These are phyloP conservation scores for Pontoporia blainvillei DNA, from an alignment of 2,113 vertebrate species.

Conservation along the genomic window DNA sequence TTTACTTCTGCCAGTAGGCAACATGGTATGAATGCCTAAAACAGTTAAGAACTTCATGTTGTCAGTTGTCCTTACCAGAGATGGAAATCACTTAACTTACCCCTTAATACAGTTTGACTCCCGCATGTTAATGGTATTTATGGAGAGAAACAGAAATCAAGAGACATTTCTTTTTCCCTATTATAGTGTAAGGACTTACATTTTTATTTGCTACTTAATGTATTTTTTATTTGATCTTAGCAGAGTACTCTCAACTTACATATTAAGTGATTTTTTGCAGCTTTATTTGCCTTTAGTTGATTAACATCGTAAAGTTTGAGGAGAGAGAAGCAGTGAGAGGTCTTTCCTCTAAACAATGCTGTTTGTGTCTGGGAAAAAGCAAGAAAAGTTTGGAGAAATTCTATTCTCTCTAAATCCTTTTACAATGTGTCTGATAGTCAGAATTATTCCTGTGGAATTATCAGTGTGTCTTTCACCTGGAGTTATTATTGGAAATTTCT, in stretches of 20 bases:
- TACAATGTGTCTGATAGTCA: neutral
- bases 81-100: neutral
- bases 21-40: neutral
- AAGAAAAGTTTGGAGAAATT: neutral
- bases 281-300: neutral
- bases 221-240: neutral
- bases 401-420: neutral
- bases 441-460: neutral
- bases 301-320: neutral
- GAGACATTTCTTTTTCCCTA: neutral
- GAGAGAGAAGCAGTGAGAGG: neutral
- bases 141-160: neutral
- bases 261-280: neutral
- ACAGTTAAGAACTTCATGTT: neutral
- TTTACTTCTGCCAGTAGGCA: neutral
- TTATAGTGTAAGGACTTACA: neutral
- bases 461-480: neutral
- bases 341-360: neutral
- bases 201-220: slow-evolving; percentile 15
- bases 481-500: neutral
- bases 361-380: slow-evolving; percentile 1
- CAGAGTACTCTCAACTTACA: neutral
- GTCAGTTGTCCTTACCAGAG: neutral
- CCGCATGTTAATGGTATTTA: neutral
- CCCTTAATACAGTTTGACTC: neutral